These are phyloP conservation scores for Meganola albula DNA, from an alignment of 2,888 invertebrate species.

Conservation along the genomic window DNA sequence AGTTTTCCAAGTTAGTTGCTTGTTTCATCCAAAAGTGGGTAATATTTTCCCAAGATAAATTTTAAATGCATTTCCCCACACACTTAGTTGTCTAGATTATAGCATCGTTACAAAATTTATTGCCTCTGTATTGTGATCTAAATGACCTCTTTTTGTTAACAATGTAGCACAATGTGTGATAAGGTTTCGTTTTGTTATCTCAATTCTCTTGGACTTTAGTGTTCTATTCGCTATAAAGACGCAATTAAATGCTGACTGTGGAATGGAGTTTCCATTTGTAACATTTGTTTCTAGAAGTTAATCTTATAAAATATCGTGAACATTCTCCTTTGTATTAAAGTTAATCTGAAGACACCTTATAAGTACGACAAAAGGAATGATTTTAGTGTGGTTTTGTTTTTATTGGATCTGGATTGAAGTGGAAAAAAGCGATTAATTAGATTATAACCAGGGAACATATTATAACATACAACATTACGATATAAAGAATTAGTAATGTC, in stretches of 20 bases:
- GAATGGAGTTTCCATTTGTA: slow-evolving; percentile 26
- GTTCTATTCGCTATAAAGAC: slow-evolving; percentile 22
- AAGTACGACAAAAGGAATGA: no score
- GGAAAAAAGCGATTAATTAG: no score
- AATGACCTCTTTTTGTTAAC: slow-evolving; percentile 31
- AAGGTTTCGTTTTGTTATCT: slow-evolving; percentile 26
- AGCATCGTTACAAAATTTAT: slow-evolving; percentile 47
- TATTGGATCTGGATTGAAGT: no score
- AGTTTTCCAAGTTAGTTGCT: slow-evolving; percentile 54
- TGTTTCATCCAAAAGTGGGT: slow-evolving; percentile 51
- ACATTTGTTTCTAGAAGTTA: no score
- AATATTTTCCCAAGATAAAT: slow-evolving; percentile 69
- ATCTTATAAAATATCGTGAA: no score
- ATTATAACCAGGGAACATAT: no score
- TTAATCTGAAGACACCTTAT: no score
- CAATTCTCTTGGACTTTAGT: slow-evolving; percentile 23
- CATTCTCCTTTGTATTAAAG: no score
- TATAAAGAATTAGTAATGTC: no score
- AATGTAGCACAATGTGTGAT: slow-evolving; percentile 29
- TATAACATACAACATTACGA: no score
- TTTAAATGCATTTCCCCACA: slow-evolving; percentile 58
- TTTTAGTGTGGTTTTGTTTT: no score
- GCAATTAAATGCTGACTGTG: slow-evolving; percentile 30
- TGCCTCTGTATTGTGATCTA: slow-evolving; percentile 43
- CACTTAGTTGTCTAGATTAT: slow-evolving; percentile 63